These are phyloP conservation scores for Balaeniceps rex DNA, from an alignment of 2,113 vertebrate species.

Conservation along the genomic window DNA sequence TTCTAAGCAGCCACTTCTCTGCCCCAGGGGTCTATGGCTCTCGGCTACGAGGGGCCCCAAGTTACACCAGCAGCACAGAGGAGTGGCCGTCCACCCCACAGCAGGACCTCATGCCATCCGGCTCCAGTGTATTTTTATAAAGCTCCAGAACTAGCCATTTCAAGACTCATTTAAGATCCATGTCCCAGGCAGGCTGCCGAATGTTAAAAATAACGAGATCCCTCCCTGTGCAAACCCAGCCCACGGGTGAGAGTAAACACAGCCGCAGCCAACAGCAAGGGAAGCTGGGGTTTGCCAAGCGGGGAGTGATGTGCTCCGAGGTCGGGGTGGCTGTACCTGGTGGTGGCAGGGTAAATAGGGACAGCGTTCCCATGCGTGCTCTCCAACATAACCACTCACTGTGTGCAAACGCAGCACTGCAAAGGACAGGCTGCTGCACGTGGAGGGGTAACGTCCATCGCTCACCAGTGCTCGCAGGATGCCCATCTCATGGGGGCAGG, in stretches of 20 bases:
- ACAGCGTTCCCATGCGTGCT: fast-evolving
- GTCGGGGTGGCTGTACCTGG: neutral
- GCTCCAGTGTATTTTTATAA: neutral
- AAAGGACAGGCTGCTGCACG: neutral
- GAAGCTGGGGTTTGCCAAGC: neutral
- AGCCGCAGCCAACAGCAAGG: neutral
- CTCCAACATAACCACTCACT: fast-evolving
- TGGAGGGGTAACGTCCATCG: fast-evolving
- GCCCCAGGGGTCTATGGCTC: neutral
- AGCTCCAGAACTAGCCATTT: neutral
- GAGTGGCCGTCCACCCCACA: neutral
- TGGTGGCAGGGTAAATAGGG: fast-evolving
- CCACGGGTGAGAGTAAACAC: neutral
- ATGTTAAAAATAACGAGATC: neutral
- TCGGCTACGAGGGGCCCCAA: neutral
- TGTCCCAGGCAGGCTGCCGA: neutral
- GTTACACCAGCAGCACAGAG: neutral
- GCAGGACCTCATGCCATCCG: neutral
- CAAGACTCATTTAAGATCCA: neutral
- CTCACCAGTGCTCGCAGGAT: neutral
- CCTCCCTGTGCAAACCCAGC: neutral
- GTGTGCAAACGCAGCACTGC: fast-evolving
- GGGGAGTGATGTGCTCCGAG: neutral
- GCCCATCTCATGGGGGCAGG: neutral
- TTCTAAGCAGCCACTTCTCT: neutral